Conservation (phyloP, 2,888 invertebrate genomes). For the Zygaena filipendulae region DNA sequence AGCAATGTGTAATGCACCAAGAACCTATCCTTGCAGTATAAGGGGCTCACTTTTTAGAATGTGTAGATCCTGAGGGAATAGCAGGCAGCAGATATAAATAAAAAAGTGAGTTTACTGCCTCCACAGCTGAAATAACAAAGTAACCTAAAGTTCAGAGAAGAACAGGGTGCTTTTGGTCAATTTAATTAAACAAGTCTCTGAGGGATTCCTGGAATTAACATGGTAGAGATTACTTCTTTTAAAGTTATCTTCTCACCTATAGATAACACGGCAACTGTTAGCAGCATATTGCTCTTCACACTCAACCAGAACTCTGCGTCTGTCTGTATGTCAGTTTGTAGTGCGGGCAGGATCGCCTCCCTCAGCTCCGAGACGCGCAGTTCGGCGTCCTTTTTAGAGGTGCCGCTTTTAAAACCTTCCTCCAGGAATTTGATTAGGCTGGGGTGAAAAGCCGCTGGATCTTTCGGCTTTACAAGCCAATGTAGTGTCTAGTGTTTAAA, state of each 20-base stretch:
- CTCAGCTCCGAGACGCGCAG: conserved; percentile 76
- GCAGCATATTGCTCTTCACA: conserved; percentile 72
- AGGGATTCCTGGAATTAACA: no score
- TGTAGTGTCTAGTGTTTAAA: conserved; percentile 75
- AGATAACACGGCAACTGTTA: conserved; percentile 77
- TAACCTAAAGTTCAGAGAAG: no score
- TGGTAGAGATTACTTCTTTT: no score
- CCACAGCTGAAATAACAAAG: no score
- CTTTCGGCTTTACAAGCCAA: conserved; percentile 87
- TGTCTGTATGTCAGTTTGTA: conserved; percentile 66
- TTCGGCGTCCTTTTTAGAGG: conserved; percentile 78
- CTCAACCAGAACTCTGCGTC: conserved; percentile 76
- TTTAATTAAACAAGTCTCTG: no score
- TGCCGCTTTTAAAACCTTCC: conserved; percentile 76
- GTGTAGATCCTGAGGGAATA: no score
- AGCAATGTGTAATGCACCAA: no score
- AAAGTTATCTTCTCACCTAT: conserved; percentile 49
- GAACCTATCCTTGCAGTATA: no score
- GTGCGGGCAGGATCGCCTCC: conserved; percentile 69
- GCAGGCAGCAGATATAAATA: no score
- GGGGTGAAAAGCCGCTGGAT: conserved; percentile 86
- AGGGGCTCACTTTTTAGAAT: no score
- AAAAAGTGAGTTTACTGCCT: no score
- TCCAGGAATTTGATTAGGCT: conserved; percentile 78
- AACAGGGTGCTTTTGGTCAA: no score